phyloP scores from a whole-genome alignment of 2,888 invertebrate genomes.

The Parnassius smintheus region DNA sequence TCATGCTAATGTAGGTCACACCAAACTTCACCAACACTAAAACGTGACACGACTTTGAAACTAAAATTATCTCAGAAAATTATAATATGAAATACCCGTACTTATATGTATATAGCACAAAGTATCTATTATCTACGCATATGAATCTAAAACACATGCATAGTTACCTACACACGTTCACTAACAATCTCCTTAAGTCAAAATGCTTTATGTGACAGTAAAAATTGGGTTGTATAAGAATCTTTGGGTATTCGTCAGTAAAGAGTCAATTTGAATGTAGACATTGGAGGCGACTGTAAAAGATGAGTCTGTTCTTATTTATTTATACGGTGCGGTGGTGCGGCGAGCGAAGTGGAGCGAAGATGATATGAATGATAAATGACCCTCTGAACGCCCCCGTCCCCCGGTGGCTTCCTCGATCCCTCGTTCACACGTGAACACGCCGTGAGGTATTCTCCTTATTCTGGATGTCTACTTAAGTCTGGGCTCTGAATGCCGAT shows the following conservation, averaged over 20 bases:
- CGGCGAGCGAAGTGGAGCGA: constrained; percentile 82
- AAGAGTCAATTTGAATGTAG: constrained; percentile 42
- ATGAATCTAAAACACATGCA: constrained; percentile 69
- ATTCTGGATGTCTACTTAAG: constrained; percentile 64
- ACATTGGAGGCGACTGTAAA: constrained; percentile 65
- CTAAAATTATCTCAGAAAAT: constrained; percentile 24
- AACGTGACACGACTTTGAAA: constrained; percentile 55
- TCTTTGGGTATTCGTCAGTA: constrained; percentile 36
- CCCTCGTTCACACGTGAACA: constrained; percentile 73
- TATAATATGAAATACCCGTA: constrained; percentile 30
- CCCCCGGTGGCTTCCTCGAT: constrained; percentile 38
- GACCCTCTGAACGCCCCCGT: constrained; percentile 68
- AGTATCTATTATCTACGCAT: constrained; percentile 60
- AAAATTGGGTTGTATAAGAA: constrained; percentile 32
- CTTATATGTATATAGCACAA: constrained; percentile 32
- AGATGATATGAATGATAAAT: constrained; percentile 82
- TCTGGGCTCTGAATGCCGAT: constrained; percentile 58
- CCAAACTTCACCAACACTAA: constrained; percentile 43
- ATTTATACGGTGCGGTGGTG: constrained; percentile 78
- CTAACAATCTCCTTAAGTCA: constrained; percentile 43
- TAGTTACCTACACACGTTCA: constrained; percentile 65
- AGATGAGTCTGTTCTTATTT: constrained; percentile 82
- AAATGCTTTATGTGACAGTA: constrained; percentile 39
- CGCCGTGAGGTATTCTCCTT: constrained; percentile 63
- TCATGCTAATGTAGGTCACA: constrained; percentile 37